Conservation (phyloP, 2,113 vertebrate genomes). For the Empidonax traillii region DNA sequence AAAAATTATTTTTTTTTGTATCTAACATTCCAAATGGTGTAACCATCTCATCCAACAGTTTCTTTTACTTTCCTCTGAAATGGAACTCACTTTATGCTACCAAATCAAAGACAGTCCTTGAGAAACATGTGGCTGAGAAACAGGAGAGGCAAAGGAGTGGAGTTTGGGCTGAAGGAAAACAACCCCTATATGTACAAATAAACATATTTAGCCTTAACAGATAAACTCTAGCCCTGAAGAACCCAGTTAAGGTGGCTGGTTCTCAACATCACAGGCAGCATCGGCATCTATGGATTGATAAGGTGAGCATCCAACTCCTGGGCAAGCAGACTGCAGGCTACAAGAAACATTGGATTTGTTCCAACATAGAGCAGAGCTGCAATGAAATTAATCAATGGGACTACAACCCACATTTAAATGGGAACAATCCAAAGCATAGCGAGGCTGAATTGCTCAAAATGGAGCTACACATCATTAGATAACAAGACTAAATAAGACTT, state of each 20-base stretch:
- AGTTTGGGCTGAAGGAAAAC: neutral
- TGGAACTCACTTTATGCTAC: neutral
- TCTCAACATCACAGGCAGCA: neutral
- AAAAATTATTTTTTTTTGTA: neutral
- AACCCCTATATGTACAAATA: neutral
- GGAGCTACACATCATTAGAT: neutral
- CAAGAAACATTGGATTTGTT: neutral
- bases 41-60: neutral
- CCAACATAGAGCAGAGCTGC: neutral
- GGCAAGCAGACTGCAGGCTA: neutral
- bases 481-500: neutral
- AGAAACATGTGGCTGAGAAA: neutral
- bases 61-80: neutral
- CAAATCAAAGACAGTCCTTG: neutral
- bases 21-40: neutral
- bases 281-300: neutral
- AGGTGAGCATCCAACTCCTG: neutral
- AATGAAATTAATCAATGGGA: neutral
- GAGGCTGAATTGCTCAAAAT: neutral
- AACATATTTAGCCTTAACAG: neutral
- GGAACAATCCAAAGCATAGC: neutral
- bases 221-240: neutral
- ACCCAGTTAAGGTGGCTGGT: neutral
- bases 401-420: neutral
- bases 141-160: neutral